Evolutionary conservation across 2,888 invertebrate genomes (phyloP).

Genomic region (Vesta saturnalis): DNA sequence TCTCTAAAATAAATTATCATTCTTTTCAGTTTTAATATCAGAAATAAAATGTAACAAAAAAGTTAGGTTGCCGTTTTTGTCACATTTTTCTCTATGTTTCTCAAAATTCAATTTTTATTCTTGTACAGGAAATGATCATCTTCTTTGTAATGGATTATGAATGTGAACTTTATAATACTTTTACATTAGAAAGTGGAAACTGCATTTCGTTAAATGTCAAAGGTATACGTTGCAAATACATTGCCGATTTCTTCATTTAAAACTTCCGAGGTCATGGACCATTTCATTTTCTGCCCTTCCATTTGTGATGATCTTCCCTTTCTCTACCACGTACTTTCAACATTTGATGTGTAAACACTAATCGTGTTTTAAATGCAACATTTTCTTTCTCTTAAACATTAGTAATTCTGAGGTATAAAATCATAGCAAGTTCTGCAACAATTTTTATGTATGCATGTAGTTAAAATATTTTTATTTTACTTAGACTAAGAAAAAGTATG

Average conservation of each 20-base stretch:
- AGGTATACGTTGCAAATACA: conserved; percentile 24
- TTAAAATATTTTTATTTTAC: no score
- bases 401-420: no score
- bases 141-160: background rate
- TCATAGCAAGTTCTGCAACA: no score
- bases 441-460: no score
- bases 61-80: background rate
- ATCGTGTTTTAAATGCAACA: no score
- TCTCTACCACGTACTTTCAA: background rate
- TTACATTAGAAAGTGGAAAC: conserved; percentile 21
- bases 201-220: conserved; percentile 26
- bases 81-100: background rate
- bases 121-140: conserved; percentile 10
- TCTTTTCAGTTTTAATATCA: no score
- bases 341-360: no score
- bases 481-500: no score
- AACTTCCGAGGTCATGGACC: conserved; percentile 19
- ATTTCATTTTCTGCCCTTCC: conserved; percentile 12
- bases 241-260: conserved; percentile 22
- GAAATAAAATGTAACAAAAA: no score
- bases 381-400: no score
- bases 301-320: background rate
- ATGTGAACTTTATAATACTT: conserved; percentile 12
- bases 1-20: no score
- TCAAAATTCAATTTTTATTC: conserved; percentile 6